These are phyloP conservation scores for Menidia beryllina DNA, from an alignment of 2,113 vertebrate genomes.

Conservation along the genomic window DNA sequence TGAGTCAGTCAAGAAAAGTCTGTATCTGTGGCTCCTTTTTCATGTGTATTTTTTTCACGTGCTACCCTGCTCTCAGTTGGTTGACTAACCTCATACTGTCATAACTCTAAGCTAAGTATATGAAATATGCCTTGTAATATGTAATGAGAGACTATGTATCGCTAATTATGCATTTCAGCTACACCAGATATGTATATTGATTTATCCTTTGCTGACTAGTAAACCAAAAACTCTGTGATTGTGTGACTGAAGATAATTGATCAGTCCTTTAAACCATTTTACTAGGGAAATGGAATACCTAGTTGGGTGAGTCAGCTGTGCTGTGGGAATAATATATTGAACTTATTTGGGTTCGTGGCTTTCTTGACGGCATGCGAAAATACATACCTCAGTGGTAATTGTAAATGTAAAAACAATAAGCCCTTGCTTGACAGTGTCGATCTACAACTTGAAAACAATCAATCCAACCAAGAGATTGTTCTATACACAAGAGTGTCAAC, in stretches of 20 bases:
- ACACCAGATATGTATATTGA: slow-evolving; percentile 20
- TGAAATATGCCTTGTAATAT: slow-evolving; percentile 45
- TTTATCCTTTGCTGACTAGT: slow-evolving; percentile 44
- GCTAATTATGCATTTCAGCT: slow-evolving; percentile 31
- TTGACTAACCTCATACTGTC: slow-evolving; percentile 7
- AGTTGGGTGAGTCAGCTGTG: background rate
- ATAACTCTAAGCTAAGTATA: slow-evolving; percentile 32
- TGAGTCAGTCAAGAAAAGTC: slow-evolving; percentile 1
- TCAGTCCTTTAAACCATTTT: slow-evolving; percentile 2
- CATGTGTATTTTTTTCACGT: slow-evolving; percentile 24
- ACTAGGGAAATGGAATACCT: background rate
- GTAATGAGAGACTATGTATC: slow-evolving; percentile 46
- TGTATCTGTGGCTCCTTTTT: slow-evolving; percentile 1
- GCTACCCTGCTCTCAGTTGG: slow-evolving; percentile 3
- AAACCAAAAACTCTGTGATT: slow-evolving; percentile 22
- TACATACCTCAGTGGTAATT: background rate
- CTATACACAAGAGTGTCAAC: too few relatives aligned
- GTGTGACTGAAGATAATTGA: too few relatives aligned
- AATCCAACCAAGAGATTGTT: too few relatives aligned
- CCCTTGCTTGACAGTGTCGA: too few relatives aligned
- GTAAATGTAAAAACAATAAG: too few relatives aligned
- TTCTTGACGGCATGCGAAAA: background rate
- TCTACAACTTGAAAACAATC: too few relatives aligned
- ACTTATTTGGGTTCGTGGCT: background rate
- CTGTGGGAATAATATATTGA: background rate